Evolutionary conservation across 2,113 vertebrate genomes (phyloP).

Genomic region (Datnioides undecimradiatus): DNA sequence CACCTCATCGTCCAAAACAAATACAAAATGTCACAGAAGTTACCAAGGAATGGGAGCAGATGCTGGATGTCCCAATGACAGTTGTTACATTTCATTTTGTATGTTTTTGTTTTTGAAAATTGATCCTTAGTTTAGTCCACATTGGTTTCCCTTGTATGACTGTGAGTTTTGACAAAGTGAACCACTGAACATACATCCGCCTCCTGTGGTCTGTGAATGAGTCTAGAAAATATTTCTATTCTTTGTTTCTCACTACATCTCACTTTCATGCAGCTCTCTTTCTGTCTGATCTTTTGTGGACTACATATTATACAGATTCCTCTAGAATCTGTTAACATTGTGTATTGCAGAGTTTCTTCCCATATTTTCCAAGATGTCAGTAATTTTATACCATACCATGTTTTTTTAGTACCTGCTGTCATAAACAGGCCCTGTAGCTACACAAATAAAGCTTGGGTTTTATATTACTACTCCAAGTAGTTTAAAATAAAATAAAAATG

Average conservation of each 20-base stretch:
- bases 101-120: neutral
- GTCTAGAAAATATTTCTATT: neutral
- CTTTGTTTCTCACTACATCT: neutral
- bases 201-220: neutral
- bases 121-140: neutral
- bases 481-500: neutral
- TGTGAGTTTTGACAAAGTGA: neutral
- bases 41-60: neutral
- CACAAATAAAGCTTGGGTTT: neutral
- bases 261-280: neutral
- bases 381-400: neutral
- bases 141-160: neutral
- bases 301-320: neutral
- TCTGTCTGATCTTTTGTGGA: rapidly evolving
- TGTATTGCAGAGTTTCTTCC: neutral
- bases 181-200: neutral
- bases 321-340: neutral
- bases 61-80: neutral
- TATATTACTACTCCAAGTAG: neutral
- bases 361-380: neutral
- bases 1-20: no score
- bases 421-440: neutral
- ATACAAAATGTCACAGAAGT: neutral
- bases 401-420: neutral
- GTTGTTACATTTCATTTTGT: neutral